Base-by-base conservation (phyloP, 64 coral and sea anemone species). In the Astreopora myriophthalma region DNA sequence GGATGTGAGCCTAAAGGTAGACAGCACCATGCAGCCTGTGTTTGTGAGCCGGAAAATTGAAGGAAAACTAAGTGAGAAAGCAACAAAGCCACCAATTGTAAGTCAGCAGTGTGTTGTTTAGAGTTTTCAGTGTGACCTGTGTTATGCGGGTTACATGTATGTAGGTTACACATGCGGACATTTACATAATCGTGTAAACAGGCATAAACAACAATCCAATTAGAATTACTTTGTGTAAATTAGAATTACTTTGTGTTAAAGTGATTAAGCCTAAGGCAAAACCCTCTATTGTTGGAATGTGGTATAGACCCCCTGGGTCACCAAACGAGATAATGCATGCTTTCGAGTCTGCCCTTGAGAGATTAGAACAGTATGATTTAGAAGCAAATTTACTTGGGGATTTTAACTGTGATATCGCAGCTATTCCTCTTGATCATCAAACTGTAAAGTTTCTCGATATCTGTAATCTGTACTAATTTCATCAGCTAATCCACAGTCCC, bases 261-360 rank as follows among this genome's bases (percentile, higher is more conserved):
- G 40, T 44, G 40, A 44, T 73, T 73, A 73, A 34, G 69, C 28
- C 28, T 73, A 35, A 38, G 69, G 31, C 69, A 9, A 73, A 73
- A 73, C 69, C 69, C 69, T 73, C 9, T 35, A 73, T 73, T 20
- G 31, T 73, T 73, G 34, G 69, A 16, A 34, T 1, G 69, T 73
- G 69, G 69, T 73, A 73, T 73, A 73, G 69, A 35, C 28, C 32
- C 31, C 69, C 69, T 73, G 30, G 69, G 31, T 35, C 69, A 73
- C 28, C 69, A 73, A 33, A 35, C 26, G 66, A 69, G 66, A 73
- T 73, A 39, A 73, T 73, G 69, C 69, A 73, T 73, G 69, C 69
- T 73, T 73, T 73, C 16, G 69, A 73, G 69, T 73, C 69, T 73
- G 69, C 69, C 19, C 34, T 73, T 35, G 69, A 73, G 69, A 73